phyloP scores from a whole-genome alignment of 2,888 invertebrate genomes.

The Pachydiplax longipennis region DNA sequence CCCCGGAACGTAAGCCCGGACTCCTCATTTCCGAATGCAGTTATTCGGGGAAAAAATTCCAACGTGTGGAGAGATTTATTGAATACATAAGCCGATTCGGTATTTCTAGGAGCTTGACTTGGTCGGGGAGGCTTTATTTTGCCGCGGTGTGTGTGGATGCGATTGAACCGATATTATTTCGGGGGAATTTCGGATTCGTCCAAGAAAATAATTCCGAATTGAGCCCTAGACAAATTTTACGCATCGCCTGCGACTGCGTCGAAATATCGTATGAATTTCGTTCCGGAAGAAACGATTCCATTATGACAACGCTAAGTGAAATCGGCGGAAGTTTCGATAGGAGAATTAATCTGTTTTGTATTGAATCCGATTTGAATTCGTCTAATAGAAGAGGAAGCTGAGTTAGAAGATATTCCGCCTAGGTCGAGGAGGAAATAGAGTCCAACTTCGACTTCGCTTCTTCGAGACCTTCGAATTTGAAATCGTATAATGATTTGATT shows the following conservation, averaged over 20 bases:
- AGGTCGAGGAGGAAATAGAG: too few species aligned
- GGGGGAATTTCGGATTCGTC: neutral
- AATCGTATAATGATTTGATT: too few species aligned
- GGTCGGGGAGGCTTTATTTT: neutral
- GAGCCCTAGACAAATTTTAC: neutral
- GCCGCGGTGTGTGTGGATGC: neutral
- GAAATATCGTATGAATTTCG: neutral
- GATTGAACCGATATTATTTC: neutral
- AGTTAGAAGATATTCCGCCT: too few species aligned
- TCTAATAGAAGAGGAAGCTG: too few species aligned
- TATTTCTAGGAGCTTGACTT: constrained; percentile 1
- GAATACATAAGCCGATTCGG: neutral
- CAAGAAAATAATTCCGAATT: neutral
- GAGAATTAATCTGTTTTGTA: too few species aligned
- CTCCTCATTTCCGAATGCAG: neutral
- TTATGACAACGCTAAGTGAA: too few species aligned
- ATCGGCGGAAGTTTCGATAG: too few species aligned
- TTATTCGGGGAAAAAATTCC: neutral
- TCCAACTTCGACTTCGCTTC: too few species aligned
- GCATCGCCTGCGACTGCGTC: neutral
- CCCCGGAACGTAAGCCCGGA: neutral
- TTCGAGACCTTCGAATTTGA: too few species aligned
- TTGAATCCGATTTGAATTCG: too few species aligned
- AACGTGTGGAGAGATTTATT: constrained; percentile 10
- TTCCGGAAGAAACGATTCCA: too few species aligned